Percentiles rank a stretch among this genome's conserved stretches.
phyloP scores from a whole-genome alignment of 2,888 invertebrate genomes.

The Prionchulus punctatus region DNA sequence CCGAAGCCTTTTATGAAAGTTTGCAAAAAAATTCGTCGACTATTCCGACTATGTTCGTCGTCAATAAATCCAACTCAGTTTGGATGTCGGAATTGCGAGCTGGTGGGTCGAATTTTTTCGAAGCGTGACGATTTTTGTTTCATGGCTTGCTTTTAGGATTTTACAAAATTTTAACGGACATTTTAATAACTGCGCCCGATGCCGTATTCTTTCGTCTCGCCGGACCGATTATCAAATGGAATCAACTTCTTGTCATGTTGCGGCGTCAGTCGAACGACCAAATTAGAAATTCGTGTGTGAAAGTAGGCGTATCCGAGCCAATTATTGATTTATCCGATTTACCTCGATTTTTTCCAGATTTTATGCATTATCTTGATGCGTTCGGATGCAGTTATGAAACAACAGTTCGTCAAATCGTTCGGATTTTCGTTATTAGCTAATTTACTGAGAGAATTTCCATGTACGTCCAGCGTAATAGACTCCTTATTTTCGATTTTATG shows the following conservation, averaged over 20 bases:
- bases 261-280: constrained; percentile 7
- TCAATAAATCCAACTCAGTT: too few relatives aligned
- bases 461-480: constrained; percentile 7
- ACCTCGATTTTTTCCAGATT: background rate
- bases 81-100: constrained; percentile 4
- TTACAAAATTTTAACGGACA: background rate
- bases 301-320: too few relatives aligned
- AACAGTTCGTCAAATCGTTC: constrained; percentile 16
- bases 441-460: constrained; percentile 17
- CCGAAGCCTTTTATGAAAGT: too few relatives aligned
- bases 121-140: background rate
- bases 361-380: constrained; percentile 2
- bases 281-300: background rate
- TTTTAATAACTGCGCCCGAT: constrained; percentile 7
- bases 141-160: constrained; percentile 1
- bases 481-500: constrained; percentile 11
- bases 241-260: constrained; percentile 12
- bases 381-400: background rate
- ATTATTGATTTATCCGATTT: background rate
- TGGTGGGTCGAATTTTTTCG: constrained; percentile 1
- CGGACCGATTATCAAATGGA: constrained; percentile 12
- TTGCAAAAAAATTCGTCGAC: too few relatives aligned
- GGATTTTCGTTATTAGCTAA: constrained; percentile 25
- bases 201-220: background rate
- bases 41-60: too few relatives aligned